Conservation (phyloP, 2,113 vertebrate species). For the Siniperca knerii region DNA sequence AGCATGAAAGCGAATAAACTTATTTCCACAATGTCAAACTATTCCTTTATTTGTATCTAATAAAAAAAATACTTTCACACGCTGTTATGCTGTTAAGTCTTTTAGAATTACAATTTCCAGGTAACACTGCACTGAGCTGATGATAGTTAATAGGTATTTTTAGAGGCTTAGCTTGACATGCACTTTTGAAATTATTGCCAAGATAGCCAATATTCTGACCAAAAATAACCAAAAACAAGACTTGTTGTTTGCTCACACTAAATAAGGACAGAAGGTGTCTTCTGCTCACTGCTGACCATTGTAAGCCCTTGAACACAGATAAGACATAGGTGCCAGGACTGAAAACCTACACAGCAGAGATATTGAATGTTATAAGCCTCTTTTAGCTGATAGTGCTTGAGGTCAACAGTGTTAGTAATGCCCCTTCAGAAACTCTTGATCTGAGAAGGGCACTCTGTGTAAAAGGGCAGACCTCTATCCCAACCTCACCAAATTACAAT, state of each 20-base stretch:
- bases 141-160: background rate
- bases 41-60: background rate
- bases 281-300: background rate
- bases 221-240: background rate
- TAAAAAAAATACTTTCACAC: background rate
- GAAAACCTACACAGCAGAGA: background rate
- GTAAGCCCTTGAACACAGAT: slow-evolving; percentile 19
- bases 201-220: background rate
- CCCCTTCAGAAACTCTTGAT: slow-evolving; percentile 39
- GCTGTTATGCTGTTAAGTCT: background rate
- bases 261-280: background rate
- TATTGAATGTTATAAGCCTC: slow-evolving; percentile 30
- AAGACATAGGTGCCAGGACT: background rate
- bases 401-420: slow-evolving; percentile 30
- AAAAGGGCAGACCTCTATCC: slow-evolving; percentile 23
- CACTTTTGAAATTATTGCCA: background rate
- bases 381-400: slow-evolving; percentile 36
- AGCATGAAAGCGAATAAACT: background rate
- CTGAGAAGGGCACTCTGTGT: slow-evolving; percentile 41
- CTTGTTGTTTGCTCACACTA: background rate
- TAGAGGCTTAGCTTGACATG: no score
- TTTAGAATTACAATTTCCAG: background rate
- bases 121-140: background rate
- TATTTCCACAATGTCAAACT: background rate
- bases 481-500: slow-evolving; percentile 64